phyloP scores from a whole-genome alignment of 37 sponge, comb jelly and placozoan species.

The Hormiphora californensis region DNA sequence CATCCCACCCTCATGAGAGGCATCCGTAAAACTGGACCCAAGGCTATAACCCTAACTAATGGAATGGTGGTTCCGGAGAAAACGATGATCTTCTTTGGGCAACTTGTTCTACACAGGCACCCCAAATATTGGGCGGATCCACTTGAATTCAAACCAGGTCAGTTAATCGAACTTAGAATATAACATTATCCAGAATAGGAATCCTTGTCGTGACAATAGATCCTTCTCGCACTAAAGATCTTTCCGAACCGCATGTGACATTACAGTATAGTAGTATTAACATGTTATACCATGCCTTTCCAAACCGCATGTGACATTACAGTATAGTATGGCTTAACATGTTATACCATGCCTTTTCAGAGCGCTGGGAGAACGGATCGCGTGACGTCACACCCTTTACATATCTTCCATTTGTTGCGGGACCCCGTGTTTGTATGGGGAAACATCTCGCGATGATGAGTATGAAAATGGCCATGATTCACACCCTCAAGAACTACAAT shows the following conservation, averaged over 20 bases:
- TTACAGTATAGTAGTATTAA: background rate
- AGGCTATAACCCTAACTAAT: background rate
- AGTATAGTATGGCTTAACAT: background rate
- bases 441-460: conserved; percentile 5
- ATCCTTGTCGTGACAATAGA: background rate
- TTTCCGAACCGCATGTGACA: too few species aligned
- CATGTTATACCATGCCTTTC: background rate
- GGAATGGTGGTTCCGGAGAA: background rate
- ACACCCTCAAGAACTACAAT: background rate
- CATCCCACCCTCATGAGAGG: conserved; percentile 7
- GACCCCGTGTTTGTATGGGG: conserved; percentile 6
- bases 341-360: background rate
- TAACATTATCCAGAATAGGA: background rate
- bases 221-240: too few species aligned
- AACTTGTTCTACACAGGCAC: background rate
- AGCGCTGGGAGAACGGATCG: background rate
- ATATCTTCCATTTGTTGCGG: background rate
- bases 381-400: background rate
- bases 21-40: background rate
- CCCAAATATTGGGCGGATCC: conserved; percentile 21
- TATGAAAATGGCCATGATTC: background rate
- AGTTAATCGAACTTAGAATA: background rate
- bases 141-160: background rate
- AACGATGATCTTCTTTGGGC: background rate
- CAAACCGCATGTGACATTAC: too few species aligned